These are phyloP conservation scores for Zonitis immaculata DNA, from an alignment of 2,888 invertebrate species.

Conservation along the genomic window DNA sequence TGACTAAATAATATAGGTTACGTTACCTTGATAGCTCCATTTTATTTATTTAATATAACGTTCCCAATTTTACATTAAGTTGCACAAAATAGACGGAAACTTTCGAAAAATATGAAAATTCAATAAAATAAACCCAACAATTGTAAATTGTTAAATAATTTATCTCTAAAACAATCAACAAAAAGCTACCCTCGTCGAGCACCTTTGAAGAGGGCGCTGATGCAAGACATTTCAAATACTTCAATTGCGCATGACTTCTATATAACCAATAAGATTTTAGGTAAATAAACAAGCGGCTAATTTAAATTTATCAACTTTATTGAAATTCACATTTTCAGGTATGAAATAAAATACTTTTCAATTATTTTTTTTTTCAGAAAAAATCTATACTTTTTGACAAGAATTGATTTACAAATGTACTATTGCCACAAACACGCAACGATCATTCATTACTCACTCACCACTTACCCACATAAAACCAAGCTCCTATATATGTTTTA, in stretches of 20 bases:
- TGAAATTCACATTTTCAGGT: not conserved
- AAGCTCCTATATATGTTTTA: slow-evolving; percentile 48
- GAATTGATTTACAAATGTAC: slow-evolving; percentile 56
- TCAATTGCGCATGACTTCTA: not conserved
- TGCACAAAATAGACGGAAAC: too few relatives aligned
- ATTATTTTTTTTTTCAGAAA: slow-evolving; percentile 43
- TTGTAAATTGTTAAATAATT: too few relatives aligned
- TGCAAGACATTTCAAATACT: not conserved
- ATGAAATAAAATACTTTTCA: not conserved
- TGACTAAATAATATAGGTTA: slow-evolving; percentile 5
- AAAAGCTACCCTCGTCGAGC: too few relatives aligned
- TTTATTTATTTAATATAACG: not conserved
- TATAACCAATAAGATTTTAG: not conserved
- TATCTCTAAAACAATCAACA: too few relatives aligned
- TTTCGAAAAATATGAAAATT: too few relatives aligned
- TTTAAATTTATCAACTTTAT: not conserved
- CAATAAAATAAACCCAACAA: too few relatives aligned
- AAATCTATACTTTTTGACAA: slow-evolving; percentile 54
- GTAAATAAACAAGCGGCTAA: not conserved
- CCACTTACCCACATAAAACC: slow-evolving; percentile 47
- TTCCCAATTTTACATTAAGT: too few relatives aligned
- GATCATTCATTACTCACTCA: slow-evolving; percentile 37
- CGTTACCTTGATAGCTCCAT: slow-evolving; percentile 18
- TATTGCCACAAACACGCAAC: slow-evolving; percentile 47
- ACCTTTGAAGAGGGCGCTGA: too few relatives aligned